phyloP scores from a whole-genome alignment of 2,113 vertebrate genomes.

The Syngnathus typhle region DNA sequence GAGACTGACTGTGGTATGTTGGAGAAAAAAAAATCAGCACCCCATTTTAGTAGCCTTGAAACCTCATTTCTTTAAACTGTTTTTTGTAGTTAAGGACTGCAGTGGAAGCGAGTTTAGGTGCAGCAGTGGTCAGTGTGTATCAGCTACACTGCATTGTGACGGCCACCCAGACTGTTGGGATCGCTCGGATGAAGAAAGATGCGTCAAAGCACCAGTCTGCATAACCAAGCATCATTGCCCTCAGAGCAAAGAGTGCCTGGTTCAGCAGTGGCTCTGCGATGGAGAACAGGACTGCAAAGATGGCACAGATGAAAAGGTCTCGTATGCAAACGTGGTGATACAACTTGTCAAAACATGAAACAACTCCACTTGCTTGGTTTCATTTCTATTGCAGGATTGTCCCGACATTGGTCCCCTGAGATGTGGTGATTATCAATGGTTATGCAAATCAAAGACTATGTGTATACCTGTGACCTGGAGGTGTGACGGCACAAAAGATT shows the following conservation, averaged over 20 bases:
- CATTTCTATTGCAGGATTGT: constrained; percentile 65
- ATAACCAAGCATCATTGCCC: constrained; percentile 69
- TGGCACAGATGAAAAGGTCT: constrained; percentile 82
- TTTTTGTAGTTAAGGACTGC: constrained; percentile 50
- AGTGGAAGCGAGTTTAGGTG: constrained; percentile 69
- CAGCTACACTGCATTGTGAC: constrained; percentile 72
- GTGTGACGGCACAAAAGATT: constrained; percentile 80
- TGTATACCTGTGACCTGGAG: constrained; percentile 80
- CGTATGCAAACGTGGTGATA: background rate
- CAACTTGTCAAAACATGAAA: background rate
- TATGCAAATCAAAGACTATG: constrained; percentile 55
- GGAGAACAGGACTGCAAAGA: constrained; percentile 79
- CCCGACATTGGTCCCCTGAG: constrained; percentile 16
- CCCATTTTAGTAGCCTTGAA: background rate
- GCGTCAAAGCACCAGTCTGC: constrained; percentile 61
- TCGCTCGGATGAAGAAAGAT: constrained; percentile 78
- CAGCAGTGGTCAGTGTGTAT: constrained; percentile 76
- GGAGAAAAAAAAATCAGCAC: background rate
- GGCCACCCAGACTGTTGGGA: constrained; percentile 81
- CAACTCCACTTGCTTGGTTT: background rate
- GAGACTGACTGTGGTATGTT: constrained; percentile 74
- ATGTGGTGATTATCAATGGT: constrained; percentile 75
- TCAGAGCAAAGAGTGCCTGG: constrained; percentile 75
- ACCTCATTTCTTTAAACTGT: background rate
- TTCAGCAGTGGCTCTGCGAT: constrained; percentile 81